Conservation (phyloP, 2,113 vertebrate genomes). For the Ia io region DNA sequence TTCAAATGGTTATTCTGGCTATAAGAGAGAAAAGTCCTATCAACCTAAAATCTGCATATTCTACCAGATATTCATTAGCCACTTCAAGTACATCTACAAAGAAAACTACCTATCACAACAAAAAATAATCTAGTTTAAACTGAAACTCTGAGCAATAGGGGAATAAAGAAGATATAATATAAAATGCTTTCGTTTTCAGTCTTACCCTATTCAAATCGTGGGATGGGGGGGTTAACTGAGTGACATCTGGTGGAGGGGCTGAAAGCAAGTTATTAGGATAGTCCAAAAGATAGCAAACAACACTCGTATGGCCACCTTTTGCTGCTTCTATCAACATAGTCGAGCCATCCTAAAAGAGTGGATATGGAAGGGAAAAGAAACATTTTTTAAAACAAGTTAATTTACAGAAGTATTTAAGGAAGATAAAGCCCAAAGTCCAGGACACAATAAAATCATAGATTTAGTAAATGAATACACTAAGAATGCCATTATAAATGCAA, state of each 20-base stretch:
- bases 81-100: neutral
- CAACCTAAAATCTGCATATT: neutral
- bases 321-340: slow-evolving; percentile 99
- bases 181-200: neutral
- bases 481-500: neutral
- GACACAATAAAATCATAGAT: neutral
- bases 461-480: neutral
- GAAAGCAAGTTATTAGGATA: slow-evolving; percentile 99
- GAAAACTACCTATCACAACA: neutral
- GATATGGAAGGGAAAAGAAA: neutral
- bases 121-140: slow-evolving; percentile 16
- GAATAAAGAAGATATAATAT: neutral
- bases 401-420: slow-evolving; percentile 6
- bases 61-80: neutral
- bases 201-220: slow-evolving; percentile 98
- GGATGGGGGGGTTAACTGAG: slow-evolving; percentile 97
- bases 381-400: neutral
- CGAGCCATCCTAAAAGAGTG: slow-evolving; percentile 90
- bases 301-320: slow-evolving; percentile 98
- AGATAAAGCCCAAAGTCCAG: neutral
- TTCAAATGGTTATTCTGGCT: slow-evolving; percentile 1
- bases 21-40: neutral
- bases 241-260: slow-evolving; percentile 95
- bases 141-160: neutral
- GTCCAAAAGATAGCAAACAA: slow-evolving; percentile 98